Evolutionary conservation across 2,888 invertebrate species (phyloP).

Genomic region (Pseudoips prasinana): DNA sequence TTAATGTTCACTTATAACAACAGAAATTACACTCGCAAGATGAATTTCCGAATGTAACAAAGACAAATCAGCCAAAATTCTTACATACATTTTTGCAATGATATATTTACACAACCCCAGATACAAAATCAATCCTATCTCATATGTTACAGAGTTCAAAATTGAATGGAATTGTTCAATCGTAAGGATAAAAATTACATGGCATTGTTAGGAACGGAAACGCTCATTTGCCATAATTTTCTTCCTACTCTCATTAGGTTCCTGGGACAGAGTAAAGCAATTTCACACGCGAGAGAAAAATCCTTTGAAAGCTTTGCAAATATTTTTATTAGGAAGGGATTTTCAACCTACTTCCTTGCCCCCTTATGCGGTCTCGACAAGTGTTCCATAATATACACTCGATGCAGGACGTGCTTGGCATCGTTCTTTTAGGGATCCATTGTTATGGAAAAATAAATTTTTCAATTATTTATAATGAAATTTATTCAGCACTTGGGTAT

Average conservation of each 20-base stretch:
- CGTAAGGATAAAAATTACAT: constrained; percentile 8
- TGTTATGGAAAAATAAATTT: no score
- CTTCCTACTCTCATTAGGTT: constrained; percentile 46
- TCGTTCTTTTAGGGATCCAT: no score
- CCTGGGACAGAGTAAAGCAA: constrained; percentile 46
- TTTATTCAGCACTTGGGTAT: no score
- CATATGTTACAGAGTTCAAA: background rate
- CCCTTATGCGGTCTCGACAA: no score
- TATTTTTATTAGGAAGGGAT: no score
- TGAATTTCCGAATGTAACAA: constrained; percentile 40
- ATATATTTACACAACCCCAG: background rate
- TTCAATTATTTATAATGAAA: no score
- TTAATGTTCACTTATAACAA: constrained; percentile 15
- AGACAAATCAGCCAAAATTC: constrained; percentile 43
- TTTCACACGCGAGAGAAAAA: constrained; percentile 35
- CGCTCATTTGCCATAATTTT: constrained; percentile 50
- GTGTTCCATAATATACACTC: no score
- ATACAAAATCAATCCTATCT: constrained; percentile 3
- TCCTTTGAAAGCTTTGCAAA: background rate
- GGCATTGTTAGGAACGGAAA: constrained; percentile 32
- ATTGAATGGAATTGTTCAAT: background rate
- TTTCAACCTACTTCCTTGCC: no score
- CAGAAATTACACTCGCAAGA: constrained; percentile 28
- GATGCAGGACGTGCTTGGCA: no score
- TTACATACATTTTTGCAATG: constrained; percentile 26